These are phyloP conservation scores for Neoscelio sp. DNA, from an alignment of 2,888 invertebrate genomes.

Conservation along the genomic window DNA sequence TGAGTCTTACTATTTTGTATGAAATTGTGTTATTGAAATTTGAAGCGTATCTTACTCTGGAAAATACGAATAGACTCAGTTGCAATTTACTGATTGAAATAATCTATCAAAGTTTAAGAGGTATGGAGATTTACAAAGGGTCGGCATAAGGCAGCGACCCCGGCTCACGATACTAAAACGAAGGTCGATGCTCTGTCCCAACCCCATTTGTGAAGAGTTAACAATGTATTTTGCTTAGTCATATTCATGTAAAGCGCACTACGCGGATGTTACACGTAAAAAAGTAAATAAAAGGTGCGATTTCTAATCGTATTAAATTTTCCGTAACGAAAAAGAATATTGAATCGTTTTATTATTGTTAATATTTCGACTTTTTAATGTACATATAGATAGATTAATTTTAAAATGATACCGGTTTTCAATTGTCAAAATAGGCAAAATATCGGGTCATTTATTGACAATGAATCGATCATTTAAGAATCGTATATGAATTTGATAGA, in stretches of 20 bases:
- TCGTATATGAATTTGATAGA: conserved; percentile 26
- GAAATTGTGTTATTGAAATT: background rate
- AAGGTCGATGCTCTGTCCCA: conserved; percentile 51
- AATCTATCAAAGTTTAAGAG: conserved; percentile 42
- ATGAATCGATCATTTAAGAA: conserved; percentile 41
- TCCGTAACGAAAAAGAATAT: too few relatives aligned
- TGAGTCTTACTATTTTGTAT: background rate
- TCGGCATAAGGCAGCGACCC: conserved; percentile 39
- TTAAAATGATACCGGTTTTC: too few relatives aligned
- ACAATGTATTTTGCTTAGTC: conserved; percentile 58
- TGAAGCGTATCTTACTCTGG: conserved; percentile 8
- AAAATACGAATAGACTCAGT: conserved; percentile 32
- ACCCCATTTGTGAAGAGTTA: conserved; percentile 43
- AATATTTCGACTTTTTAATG: too few relatives aligned
- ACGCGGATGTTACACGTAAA: conserved; percentile 8
- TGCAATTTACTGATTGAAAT: conserved; percentile 51
- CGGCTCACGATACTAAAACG: conserved; percentile 35
- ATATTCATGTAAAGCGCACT: conserved; percentile 36
- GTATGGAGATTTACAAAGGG: conserved; percentile 43
- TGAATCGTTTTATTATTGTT: too few relatives aligned
- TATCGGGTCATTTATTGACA: conserved; percentile 20
- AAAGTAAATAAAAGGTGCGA: background rate
- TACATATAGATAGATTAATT: too few relatives aligned
- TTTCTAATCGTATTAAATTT: conserved; percentile 12
- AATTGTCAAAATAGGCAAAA: too few relatives aligned